phyloP scores from a whole-genome alignment of 2,888 invertebrate genomes.

The Synergus itoensis region DNA sequence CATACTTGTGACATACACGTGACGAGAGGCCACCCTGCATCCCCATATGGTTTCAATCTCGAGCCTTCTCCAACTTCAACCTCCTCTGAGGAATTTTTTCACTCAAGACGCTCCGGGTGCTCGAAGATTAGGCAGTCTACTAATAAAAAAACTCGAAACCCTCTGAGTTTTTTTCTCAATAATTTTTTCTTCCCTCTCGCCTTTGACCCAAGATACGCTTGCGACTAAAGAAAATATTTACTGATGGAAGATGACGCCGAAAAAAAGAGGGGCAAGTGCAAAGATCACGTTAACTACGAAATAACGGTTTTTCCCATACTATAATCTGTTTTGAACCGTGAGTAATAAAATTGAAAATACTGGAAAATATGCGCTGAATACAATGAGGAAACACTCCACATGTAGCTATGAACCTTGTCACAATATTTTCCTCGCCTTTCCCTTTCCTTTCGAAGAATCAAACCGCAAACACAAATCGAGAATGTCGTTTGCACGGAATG shows the following conservation, averaged over 20 bases:
- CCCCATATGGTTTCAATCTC: conserved; percentile 33
- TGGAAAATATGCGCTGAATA: too few relatives aligned
- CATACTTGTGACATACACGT: conserved; percentile 1
- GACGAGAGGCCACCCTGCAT: background rate
- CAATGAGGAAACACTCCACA: too few relatives aligned
- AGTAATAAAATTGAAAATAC: too few relatives aligned
- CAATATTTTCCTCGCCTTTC: background rate
- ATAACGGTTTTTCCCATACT: background rate
- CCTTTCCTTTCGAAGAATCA: conserved; percentile 10
- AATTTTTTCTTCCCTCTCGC: background rate
- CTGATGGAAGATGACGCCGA: background rate
- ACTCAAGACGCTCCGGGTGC: conserved; percentile 11
- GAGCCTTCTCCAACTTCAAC: background rate
- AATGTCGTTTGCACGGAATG: conserved; percentile 14
- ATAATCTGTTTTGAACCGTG: background rate
- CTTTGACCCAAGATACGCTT: background rate
- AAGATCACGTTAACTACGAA: background rate
- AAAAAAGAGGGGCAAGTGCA: background rate
- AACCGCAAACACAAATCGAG: conserved; percentile 28
- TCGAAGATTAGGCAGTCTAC: background rate
- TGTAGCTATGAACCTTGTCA: background rate
- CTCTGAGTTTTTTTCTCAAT: background rate
- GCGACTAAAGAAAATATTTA: conserved; percentile 14
- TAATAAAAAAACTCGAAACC: background rate
- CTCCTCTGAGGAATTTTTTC: conserved; percentile 20